Conservation (phyloP, 1,140 invertebrate species). For the Leptinotarsa undecemlineata region DNA sequence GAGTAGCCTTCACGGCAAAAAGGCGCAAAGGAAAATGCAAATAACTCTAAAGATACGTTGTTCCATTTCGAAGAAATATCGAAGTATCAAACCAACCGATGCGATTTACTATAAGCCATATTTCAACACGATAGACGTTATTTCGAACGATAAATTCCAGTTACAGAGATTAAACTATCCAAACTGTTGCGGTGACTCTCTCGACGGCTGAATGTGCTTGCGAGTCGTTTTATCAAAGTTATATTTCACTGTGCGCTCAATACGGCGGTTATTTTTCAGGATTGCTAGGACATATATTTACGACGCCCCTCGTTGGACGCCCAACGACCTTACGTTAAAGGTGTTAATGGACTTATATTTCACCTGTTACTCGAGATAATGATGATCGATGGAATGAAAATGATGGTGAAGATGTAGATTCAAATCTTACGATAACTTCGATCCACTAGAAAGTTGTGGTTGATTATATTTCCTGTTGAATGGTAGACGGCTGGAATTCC, state of each 20-base stretch:
- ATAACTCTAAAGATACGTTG: background rate
- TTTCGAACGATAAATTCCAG: slow-evolving; percentile 21
- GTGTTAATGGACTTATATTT: slow-evolving; percentile 13
- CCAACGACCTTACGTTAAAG: background rate
- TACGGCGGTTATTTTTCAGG: slow-evolving; percentile 15
- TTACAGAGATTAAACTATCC: slow-evolving; percentile 29
- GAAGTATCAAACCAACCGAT: slow-evolving; percentile 4
- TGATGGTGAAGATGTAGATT: no score
- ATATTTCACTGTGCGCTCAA: slow-evolving; percentile 25
- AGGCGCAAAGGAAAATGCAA: slow-evolving; percentile 2
- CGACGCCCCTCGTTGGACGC: slow-evolving; percentile 10
- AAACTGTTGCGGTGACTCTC: slow-evolving; percentile 27
- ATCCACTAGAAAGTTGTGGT: no score
- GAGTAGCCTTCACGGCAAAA: background rate
- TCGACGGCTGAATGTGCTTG: slow-evolving; percentile 18
- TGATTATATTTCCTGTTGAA: no score
- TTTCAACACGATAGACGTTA: slow-evolving; percentile 20
- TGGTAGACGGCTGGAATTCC: no score
- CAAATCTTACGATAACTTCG: no score
- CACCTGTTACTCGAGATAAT: slow-evolving; percentile 11
- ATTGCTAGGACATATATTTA: slow-evolving; percentile 10
- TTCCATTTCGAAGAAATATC: slow-evolving; percentile 12
- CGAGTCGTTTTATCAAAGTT: slow-evolving; percentile 28
- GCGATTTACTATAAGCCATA: slow-evolving; percentile 14
- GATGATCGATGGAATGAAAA: background rate